These are phyloP conservation scores for Spermophilus dauricus DNA, from an alignment of 2,113 vertebrate genomes.

Conservation along the genomic window DNA sequence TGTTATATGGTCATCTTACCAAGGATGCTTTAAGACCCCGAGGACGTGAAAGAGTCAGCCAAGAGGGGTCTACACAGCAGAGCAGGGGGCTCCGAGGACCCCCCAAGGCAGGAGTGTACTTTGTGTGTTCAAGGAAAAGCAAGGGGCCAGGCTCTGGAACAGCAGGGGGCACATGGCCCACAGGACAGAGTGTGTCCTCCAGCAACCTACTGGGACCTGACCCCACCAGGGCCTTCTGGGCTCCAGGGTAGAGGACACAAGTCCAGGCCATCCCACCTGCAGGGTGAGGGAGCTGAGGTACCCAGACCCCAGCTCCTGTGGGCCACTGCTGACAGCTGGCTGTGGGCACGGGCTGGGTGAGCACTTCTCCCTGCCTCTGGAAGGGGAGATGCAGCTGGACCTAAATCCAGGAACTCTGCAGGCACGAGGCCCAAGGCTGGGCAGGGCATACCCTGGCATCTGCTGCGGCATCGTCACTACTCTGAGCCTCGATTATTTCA, in stretches of 20 bases:
- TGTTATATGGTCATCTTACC: not conserved
- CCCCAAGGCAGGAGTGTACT: not conserved
- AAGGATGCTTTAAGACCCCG: not conserved
- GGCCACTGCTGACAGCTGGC: not conserved
- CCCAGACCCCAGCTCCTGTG: not conserved
- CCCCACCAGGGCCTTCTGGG: accelerated
- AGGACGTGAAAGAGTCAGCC: not conserved
- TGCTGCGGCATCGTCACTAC: not conserved
- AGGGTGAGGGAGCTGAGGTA: not conserved
- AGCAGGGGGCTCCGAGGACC: not conserved
- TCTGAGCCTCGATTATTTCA: not conserved
- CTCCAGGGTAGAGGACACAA: not conserved
- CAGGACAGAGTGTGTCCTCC: not conserved
- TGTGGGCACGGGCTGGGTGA: accelerated
- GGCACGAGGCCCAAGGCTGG: not conserved
- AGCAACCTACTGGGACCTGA: not conserved
- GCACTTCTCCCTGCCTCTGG: not conserved
- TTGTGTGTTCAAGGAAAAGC: not conserved
- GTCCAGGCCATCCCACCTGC: not conserved
- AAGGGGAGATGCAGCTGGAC: not conserved
- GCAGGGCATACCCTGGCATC: not conserved
- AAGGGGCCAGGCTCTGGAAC: not conserved
- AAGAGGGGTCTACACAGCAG: not conserved
- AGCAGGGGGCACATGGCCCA: accelerated
- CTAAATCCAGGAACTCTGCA: not conserved